phyloP scores from a whole-genome alignment of 2,113 vertebrate species.

The Loxodonta africana region DNA sequence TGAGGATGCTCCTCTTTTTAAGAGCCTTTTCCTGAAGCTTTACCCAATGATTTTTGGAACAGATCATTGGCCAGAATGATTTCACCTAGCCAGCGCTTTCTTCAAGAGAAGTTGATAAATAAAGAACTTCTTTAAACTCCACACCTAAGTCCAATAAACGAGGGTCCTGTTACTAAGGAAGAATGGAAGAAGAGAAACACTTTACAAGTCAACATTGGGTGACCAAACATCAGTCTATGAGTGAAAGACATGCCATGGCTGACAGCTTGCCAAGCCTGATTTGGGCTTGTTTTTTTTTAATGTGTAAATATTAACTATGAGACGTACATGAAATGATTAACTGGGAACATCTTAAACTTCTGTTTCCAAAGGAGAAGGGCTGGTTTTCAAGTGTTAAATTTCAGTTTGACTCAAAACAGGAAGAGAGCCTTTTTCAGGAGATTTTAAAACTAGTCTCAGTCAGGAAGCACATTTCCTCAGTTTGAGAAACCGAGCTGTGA shows the following conservation, averaged over 20 bases:
- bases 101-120: not conserved
- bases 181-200: not conserved
- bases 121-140: not conserved
- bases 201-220: not conserved
- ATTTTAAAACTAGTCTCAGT: not conserved
- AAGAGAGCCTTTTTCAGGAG: not conserved
- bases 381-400: not conserved
- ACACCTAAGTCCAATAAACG: not conserved
- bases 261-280: not conserved
- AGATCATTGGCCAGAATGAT: not conserved
- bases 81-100: not conserved
- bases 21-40: not conserved
- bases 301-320: not conserved
- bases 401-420: slow-evolving; percentile 38
- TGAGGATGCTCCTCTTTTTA: not conserved
- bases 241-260: not conserved
- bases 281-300: not conserved
- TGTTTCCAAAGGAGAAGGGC: not conserved
- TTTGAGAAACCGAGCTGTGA: not conserved
- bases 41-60: not conserved
- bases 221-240: not conserved
- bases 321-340: not conserved
- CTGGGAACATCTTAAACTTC: not conserved
- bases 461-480: not conserved
- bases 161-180: not conserved